A percentile compares a stretch with the other conserved stretches of the same genome.
Conservation (phyloP, 2,888 invertebrate genomes). For the Catocala fraxini region DNA sequence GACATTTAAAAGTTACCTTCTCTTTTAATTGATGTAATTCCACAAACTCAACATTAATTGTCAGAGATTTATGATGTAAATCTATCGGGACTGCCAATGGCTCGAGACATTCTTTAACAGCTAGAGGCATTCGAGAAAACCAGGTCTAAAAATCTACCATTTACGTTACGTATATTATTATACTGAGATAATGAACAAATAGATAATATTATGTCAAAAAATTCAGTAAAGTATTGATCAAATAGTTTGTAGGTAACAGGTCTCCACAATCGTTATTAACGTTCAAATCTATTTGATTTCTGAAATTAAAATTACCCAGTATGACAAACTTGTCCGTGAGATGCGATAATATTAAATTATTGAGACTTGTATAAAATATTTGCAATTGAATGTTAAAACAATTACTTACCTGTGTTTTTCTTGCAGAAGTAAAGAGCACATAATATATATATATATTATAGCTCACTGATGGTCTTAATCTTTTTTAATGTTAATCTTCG, state of each 20-base stretch:
- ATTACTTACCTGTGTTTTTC: conserved; percentile 15
- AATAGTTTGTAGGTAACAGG: not conserved
- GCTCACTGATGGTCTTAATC: conserved; percentile 8
- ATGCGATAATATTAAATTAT: conserved; percentile 3
- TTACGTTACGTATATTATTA: too few relatives aligned
- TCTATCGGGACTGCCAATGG: conserved; percentile 12
- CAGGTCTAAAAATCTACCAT: conserved; percentile 8
- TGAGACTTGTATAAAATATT: conserved; percentile 1
- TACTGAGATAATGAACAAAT: too few relatives aligned
- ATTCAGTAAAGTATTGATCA: too few relatives aligned
- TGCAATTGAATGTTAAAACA: conserved; percentile 10
- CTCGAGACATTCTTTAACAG: not conserved
- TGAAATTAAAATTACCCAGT: not conserved
- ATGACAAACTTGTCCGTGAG: conserved; percentile 14
- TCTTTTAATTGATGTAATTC: conserved; percentile 6
- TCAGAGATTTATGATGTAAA: conserved; percentile 7
- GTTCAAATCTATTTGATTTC: not conserved
- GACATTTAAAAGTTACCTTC: not conserved
- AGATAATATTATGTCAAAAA: too few relatives aligned
- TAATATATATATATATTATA: conserved; percentile 12
- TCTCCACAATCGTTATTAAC: not conserved
- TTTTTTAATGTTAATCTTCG: conserved; percentile 10
- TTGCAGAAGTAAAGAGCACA: conserved; percentile 11
- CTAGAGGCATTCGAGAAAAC: conserved; percentile 11
- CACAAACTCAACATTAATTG: conserved; percentile 3